Evolutionary conservation across 1,140 invertebrate genomes (phyloP), one percentile per base, ranked within the genome.

Genomic region (Heliothis subflexa): DNA sequence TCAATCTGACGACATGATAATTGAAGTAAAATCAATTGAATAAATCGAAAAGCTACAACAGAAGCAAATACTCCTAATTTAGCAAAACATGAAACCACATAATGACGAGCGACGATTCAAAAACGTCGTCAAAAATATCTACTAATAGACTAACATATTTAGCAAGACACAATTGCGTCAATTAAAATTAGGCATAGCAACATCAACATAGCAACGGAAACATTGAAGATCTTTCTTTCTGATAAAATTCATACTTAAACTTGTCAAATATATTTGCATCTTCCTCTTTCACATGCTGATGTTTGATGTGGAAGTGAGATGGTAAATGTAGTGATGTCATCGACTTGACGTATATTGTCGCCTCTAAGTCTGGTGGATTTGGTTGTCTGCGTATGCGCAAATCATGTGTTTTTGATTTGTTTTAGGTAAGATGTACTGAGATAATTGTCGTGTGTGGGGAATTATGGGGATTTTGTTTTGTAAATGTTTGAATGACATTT

Each of bases 341-440:
- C 10, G 18, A 28, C 77, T 52, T 73, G 40, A 47, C 71, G 55
- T 61, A 49, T n/a, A 2, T 12, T 61, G 81, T 74, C 81, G 81
- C 72, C 81, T 54, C 14, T 40, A 21, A 61, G 78, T 79, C 81
- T 82, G 52, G 55, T 18, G 13, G 59, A 70, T 71, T 62, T 74
- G 52, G 71, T n/a, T 47, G 72, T 64, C 47, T 75, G 16, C 73
- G n/a, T 14, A 47, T 50, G 28, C n/a, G 47, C 47, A 40, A 75
- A 47, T 64, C 50, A 18, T 16, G 7, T 33, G 61, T 10, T 66
- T 55, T 40, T 55, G 21, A 3, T 71, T 55, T 71, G 11, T 55
- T 71, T 54, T 28, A 14, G 11, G 13, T 2, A 33, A 33, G 33
- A 14, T 64, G 33, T 40, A 0, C 33, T 40, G 5, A 40, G 33